Percentiles rank a stretch among this genome's conserved stretches.
These are phyloP conservation scores for Cephus sareptanus DNA, from an alignment of 2,888 invertebrate species.

Conservation along the genomic window DNA sequence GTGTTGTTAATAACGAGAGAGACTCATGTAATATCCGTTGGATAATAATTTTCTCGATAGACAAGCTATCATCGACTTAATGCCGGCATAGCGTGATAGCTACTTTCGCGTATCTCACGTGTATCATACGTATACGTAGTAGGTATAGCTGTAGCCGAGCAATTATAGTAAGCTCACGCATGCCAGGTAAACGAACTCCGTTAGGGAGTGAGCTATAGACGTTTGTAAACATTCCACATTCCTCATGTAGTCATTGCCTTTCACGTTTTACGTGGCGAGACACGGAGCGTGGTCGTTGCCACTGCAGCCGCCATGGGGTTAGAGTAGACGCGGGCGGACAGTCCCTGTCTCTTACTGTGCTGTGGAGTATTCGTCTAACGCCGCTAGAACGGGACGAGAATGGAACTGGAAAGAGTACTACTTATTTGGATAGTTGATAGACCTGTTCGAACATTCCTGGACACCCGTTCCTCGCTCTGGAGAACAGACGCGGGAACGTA, in stretches of 20 bases:
- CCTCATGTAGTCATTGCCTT: conserved; percentile 31
- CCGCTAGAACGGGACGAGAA: conserved; percentile 21
- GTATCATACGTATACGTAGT: not conserved
- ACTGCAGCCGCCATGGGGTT: conserved; percentile 2
- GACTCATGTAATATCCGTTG: conserved; percentile 3
- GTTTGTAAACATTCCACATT: conserved; percentile 55
- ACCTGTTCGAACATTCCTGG: conserved; percentile 35
- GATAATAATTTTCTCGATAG: not conserved
- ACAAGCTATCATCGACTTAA: not conserved
- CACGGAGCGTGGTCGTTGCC: conserved; percentile 1
- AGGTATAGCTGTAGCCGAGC: not conserved
- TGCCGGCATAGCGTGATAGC: not conserved
- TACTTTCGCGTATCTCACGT: not conserved
- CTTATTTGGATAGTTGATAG: conserved; percentile 49
- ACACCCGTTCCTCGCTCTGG: conserved; percentile 9
- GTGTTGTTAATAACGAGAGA: conserved; percentile 38
- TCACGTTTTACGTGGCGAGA: conserved; percentile 22
- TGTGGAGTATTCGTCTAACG: conserved; percentile 1
- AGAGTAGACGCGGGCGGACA: not conserved
- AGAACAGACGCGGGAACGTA: not conserved
- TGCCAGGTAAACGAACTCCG: conserved; percentile 40
- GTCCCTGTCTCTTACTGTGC: not conserved
- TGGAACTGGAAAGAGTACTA: conserved; percentile 32
- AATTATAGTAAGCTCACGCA: conserved; percentile 13
- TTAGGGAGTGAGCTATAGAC: conserved; percentile 35